Evolutionary conservation across 2,888 invertebrate species (phyloP).

Genomic region (Lasioglossum pauxillum): DNA sequence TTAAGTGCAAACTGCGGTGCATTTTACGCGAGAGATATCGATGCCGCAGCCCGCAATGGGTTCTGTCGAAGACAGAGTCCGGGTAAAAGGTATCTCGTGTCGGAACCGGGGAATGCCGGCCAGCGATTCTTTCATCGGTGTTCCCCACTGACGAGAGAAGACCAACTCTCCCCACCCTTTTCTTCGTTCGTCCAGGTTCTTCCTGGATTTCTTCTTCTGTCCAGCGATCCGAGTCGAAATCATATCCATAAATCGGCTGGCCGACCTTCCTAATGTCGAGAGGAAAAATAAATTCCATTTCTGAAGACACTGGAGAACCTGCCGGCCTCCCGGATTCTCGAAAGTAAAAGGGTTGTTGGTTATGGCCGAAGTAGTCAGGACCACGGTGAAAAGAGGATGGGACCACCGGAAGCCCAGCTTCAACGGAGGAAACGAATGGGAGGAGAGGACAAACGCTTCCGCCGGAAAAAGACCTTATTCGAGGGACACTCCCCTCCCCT

Average conservation of each 20-base stretch:
- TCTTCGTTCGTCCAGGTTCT: constrained; percentile 24
- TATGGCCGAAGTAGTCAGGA: constrained; percentile 49
- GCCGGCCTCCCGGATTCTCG: constrained; percentile 56
- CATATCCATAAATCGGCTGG: constrained; percentile 70
- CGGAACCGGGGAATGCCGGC: constrained; percentile 11
- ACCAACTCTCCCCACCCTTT: neutral
- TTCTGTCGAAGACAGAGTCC: constrained; percentile 18
- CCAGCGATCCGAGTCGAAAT: constrained; percentile 42
- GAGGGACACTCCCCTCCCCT: constrained; percentile 27
- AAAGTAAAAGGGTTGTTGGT: constrained; percentile 69
- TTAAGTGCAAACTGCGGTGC: constrained; percentile 67
- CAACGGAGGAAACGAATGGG: constrained; percentile 29
- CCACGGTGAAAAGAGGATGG: constrained; percentile 5
- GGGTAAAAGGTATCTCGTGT: constrained; percentile 51
- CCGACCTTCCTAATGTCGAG: constrained; percentile 51
- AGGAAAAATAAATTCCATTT: constrained; percentile 76
- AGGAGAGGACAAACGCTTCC: constrained; percentile 60
- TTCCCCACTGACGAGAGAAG: constrained; percentile 21
- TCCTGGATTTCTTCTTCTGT: neutral
- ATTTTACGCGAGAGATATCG: constrained; percentile 63
- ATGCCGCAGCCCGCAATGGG: constrained; percentile 47
- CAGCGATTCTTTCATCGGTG: constrained; percentile 36
- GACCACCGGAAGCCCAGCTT: neutral
- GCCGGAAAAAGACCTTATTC: constrained; percentile 59
- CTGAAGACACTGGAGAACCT: constrained; percentile 57